Base-by-base conservation (phyloP, 2,797 vertebrate genomes). In the Myotis pilosus region DNA sequence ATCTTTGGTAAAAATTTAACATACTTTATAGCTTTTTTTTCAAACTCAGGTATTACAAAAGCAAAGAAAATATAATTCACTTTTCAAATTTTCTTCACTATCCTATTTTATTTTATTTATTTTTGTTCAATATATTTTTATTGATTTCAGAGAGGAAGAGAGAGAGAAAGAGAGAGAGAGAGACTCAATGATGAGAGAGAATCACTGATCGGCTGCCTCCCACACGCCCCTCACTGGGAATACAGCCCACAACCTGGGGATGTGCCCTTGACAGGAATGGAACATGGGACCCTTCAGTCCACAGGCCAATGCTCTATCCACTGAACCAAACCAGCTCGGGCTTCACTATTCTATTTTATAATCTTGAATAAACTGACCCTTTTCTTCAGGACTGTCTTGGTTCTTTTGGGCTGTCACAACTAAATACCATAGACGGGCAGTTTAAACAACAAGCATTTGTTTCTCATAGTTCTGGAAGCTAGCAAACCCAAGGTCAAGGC, bases 1-100 rank as follows among this genome's bases (percentile, higher is more conserved):
- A 53, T n/a, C 49, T 68, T 86, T 83, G 62, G 60, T 93, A 78
- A 95, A 95, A 91, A 72, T 57, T 91, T 87, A 78, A 64, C 25
- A 55, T 91, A 41, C 38, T 57, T 91, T 71, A 83, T 55, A 93
- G 53, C 53, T 20, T 82, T 3, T 62, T 47, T 88, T 91, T 60
- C 38, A 92, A 84, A 74, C 49, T 74, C 64, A 88, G 3, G 3
- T 75, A 60, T 80, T 94, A 69, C 51, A 55, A 89, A 93, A 91
- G 22, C 49, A 81, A 79, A 76, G 38, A 41, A 74, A 51, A 55
- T 51, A 75, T 87, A 94, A 88, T 64, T 71, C 19, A 16, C 49
- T 80, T 57, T 92, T 13, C 23, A 80, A 57, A 44, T 81, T 66
- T 80, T 87, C 19, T 80, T 38, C 49, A 30, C 78, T 74, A 62